Conservation (phyloP, 2,113 vertebrate genomes). For the Rissa tridactyla region DNA sequence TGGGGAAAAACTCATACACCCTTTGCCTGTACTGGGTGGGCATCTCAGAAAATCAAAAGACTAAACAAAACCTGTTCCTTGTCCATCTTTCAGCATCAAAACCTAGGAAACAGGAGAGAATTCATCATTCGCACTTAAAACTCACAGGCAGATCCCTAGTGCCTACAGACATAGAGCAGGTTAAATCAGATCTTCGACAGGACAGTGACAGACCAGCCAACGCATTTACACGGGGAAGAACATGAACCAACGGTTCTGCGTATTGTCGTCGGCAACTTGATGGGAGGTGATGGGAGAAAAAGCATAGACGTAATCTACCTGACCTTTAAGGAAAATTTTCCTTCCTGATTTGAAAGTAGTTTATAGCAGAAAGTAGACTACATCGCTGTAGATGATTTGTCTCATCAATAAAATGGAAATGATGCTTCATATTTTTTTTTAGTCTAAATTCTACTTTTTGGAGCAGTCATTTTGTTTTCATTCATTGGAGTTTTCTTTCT, state of each 20-base stretch:
- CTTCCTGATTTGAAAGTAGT: background rate
- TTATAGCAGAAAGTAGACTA: background rate
- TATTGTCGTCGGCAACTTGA: background rate
- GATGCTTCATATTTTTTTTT: background rate
- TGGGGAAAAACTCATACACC: background rate
- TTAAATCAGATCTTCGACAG: background rate
- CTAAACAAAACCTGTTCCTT: background rate
- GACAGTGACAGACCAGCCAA: background rate
- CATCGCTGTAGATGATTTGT: background rate
- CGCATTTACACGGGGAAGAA: accelerated
- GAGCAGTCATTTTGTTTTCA: background rate
- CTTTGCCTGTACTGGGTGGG: background rate
- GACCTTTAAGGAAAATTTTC: background rate
- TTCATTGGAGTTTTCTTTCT: background rate
- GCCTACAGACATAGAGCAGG: background rate
- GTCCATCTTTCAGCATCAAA: background rate
- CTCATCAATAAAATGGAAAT: background rate
- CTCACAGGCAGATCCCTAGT: background rate
- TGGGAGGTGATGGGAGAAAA: background rate
- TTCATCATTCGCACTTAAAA: background rate
- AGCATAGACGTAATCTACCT: background rate
- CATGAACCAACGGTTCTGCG: accelerated
- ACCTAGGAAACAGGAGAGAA: background rate
- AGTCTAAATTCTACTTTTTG: background rate
- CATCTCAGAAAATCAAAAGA: background rate